Evolutionary conservation across 2,888 invertebrate genomes (phyloP).

Genomic region (Sturmia bella): DNA sequence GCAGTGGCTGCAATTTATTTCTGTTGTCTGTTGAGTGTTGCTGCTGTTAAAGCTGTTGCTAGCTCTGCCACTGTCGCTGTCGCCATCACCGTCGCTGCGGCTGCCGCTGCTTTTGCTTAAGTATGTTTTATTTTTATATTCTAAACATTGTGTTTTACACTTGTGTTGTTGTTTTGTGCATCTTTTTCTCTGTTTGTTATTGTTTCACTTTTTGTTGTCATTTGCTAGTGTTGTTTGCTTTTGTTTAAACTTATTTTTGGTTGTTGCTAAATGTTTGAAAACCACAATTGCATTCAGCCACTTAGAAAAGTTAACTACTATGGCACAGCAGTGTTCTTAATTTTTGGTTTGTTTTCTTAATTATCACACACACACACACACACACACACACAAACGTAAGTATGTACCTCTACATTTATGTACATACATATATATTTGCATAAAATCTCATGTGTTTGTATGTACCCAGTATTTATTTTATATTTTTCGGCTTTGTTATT

Average conservation of each 20-base stretch:
- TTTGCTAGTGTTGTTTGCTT: neutral
- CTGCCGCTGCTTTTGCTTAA: neutral
- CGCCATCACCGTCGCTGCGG: constrained; percentile 1
- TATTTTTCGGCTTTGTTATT: neutral
- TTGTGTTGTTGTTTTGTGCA: constrained; percentile 6
- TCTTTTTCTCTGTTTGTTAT: constrained; percentile 12
- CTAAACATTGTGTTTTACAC: constrained; percentile 11
- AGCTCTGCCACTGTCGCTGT: neutral
- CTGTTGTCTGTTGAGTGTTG: constrained; percentile 8
- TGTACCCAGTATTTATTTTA: neutral
- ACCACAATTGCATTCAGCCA: constrained; percentile 27
- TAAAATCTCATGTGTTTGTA: neutral
- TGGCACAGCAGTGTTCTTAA: constrained; percentile 4
- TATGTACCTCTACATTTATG: neutral
- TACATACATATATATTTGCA: neutral
- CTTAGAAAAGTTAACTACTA: constrained; percentile 24
- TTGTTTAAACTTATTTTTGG: neutral
- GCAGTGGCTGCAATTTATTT: neutral
- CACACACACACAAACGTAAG: too few relatives aligned
- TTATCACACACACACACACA: neutral
- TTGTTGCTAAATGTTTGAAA: constrained; percentile 27
- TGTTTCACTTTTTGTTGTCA: constrained; percentile 17
- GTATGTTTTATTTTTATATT: constrained; percentile 10
- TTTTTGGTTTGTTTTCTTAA: constrained; percentile 8
- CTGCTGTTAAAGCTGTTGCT: constrained; percentile 36